A percentile compares a stretch with the other conserved stretches of the same genome.
Evolutionary conservation across 2,888 invertebrate species (phyloP).

Genomic region (Galerucella pusilla): DNA sequence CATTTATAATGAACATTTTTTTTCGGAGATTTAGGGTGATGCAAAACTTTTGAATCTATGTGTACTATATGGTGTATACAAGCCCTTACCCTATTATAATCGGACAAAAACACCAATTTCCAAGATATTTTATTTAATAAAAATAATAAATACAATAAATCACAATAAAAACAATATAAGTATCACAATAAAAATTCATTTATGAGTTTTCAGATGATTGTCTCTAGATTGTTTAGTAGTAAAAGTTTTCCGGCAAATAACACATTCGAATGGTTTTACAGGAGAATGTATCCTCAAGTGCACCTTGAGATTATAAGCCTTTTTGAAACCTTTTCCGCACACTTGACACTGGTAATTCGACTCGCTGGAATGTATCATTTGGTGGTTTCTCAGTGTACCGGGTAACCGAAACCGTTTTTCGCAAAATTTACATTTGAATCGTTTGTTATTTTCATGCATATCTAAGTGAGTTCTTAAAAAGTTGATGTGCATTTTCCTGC

Average conservation of each 20-base stretch:
- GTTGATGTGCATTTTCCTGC: conserved; percentile 41
- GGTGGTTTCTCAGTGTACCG: conserved; percentile 49
- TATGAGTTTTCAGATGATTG: conserved; percentile 43
- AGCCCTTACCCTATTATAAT: too few relatives aligned
- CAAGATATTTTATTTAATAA: neutral
- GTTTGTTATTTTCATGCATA: conserved; percentile 39
- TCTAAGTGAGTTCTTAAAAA: conserved; percentile 41
- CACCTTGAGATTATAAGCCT: conserved; percentile 61
- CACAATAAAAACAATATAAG: conserved; percentile 2
- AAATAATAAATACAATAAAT: neutral
- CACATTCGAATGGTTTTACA: conserved; percentile 63
- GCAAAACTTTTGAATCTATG: too few relatives aligned
- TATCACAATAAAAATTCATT: conserved; percentile 23
- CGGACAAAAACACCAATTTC: neutral
- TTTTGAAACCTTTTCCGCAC: conserved; percentile 47
- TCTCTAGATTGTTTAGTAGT: conserved; percentile 57
- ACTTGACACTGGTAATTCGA: conserved; percentile 44
- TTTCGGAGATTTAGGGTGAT: too few relatives aligned
- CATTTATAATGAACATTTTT: too few relatives aligned
- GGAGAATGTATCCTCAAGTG: conserved; percentile 66
- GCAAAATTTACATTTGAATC: conserved; percentile 46
- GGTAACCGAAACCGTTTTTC: conserved; percentile 50
- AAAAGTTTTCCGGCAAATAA: conserved; percentile 69
- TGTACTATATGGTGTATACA: too few relatives aligned
- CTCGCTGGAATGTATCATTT: conserved; percentile 51